Percentiles rank a stretch among this genome's conserved stretches.
These are phyloP conservation scores for Masticophis lateralis DNA, from an alignment of 2,797 vertebrate genomes.

Conservation along the genomic window DNA sequence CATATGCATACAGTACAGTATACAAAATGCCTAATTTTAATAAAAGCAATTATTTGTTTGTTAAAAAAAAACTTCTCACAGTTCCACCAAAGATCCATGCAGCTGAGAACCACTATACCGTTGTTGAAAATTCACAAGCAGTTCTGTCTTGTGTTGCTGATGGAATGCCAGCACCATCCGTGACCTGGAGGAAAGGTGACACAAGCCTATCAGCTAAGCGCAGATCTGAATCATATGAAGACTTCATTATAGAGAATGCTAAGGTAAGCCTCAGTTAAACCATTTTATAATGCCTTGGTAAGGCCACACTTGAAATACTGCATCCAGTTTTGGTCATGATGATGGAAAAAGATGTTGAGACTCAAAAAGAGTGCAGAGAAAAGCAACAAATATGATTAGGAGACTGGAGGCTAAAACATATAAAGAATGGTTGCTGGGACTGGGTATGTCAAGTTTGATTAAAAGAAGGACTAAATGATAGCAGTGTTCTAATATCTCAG, in stretches of 20 bases:
- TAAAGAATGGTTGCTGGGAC: too few species aligned
- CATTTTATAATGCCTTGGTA: too few species aligned
- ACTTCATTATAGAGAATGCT: constrained; percentile 83
- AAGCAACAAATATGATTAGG: too few species aligned
- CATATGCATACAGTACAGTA: background rate
- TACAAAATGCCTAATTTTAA: background rate
- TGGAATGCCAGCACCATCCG: constrained; percentile 83
- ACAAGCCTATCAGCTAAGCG: constrained; percentile 76
- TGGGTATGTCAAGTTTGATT: too few species aligned
- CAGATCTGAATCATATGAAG: constrained; percentile 79
- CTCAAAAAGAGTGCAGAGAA: too few species aligned
- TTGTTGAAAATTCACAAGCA: constrained; percentile 77
- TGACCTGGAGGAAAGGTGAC: constrained; percentile 85
- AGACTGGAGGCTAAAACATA: too few species aligned
- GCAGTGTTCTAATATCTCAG: too few species aligned
- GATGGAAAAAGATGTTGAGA: too few species aligned
- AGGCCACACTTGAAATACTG: too few species aligned
- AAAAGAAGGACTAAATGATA: too few species aligned
- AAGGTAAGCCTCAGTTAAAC: constrained; percentile 72
- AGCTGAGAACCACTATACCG: constrained; percentile 68
- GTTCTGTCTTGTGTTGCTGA: constrained; percentile 82
- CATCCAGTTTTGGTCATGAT: too few species aligned
- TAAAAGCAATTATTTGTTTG: background rate
- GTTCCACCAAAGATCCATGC: constrained; percentile 88
- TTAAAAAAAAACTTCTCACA: constrained; percentile 51